Evolutionary conservation across 2,888 invertebrate genomes (phyloP), one percentile per base, ranked within the genome.

Genomic region (Orgyia antiqua): DNA sequence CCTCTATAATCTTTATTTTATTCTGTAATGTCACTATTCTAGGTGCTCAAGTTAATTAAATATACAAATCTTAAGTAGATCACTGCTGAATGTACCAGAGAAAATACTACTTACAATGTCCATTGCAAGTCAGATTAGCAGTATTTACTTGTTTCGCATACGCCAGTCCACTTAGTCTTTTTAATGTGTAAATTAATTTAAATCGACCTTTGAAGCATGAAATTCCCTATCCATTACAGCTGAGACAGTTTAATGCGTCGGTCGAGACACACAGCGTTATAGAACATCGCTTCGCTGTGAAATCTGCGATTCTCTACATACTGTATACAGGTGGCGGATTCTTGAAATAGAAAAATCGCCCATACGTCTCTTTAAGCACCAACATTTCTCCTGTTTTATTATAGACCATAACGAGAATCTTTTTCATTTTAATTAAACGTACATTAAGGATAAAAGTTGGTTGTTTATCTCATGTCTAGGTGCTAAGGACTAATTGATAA

Each of bases 121-220:
- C 49, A 51, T 62, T 52, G 39, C 58, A 42, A 58, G 59, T 68
- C 66, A 64, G 72, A 74, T 78, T 76, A 79, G 61, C 59, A 68
- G 66, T 71, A 69, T 76, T 77, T 73, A 76, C 72, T 69, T 58
- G 62, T 63, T 67, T 57, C 58, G 51, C 61, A 44, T 51, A 33
- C 42, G 51, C 47, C 53, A 51, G 58, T 55, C 52, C 57, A 69
- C 70, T 74, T 69, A 49, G 58, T 72, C 69, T 68, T 69, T 72
- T 69, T 70, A 74, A 74, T 71, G 75, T 76, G 58, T 77, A 75
- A 78, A 82, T 83, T 80, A 82, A 82, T 82, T 82, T 74, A 71
- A 73, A 73, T 67, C 70, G 69, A 76, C 74, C 73, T 72, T 73
- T 68, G 66, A 51, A 66, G 68, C 69, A 66, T 71, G 68, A 78